Evolutionary conservation across 2,888 invertebrate species (phyloP).

Genomic region (Stenolophus ochropezus): DNA sequence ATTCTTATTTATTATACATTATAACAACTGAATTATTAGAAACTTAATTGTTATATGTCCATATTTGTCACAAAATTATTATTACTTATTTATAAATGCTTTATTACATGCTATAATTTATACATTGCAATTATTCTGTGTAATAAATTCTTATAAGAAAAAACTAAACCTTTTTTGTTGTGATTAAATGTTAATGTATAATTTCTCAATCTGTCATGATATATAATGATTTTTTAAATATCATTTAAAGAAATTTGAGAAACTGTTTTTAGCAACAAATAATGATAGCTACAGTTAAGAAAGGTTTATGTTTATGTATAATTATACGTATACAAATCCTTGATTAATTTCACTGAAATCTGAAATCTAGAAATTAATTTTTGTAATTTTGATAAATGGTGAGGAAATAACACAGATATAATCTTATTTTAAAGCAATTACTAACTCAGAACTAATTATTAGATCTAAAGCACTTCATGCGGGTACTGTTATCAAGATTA

Average conservation of each 20-base stretch:
- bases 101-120: background rate
- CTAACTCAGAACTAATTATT: slow-evolving; percentile 4
- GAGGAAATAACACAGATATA: slow-evolving; percentile 15
- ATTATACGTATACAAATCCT: slow-evolving; percentile 13
- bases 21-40: background rate
- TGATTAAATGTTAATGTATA: slow-evolving; percentile 6
- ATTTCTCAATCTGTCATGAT: slow-evolving; percentile 5
- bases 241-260: background rate
- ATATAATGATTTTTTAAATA: slow-evolving; percentile 27
- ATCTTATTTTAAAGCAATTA: slow-evolving; percentile 26
- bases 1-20: background rate
- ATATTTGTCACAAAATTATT: background rate
- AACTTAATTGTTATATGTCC: background rate
- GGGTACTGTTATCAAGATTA: background rate
- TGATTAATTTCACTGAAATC: slow-evolving; percentile 28
- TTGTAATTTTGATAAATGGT: slow-evolving; percentile 30
- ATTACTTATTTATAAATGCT: background rate
- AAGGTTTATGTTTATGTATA: slow-evolving; percentile 2
- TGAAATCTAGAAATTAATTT: slow-evolving; percentile 29
- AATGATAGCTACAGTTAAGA: slow-evolving; percentile 16
- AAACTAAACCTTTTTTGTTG: no score
- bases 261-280: slow-evolving; percentile 17
- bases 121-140: no score
- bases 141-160: no score
- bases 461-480: background rate